These are phyloP conservation scores for Perognathus longimembris DNA, from an alignment of 2,113 vertebrate species.

Conservation along the genomic window DNA sequence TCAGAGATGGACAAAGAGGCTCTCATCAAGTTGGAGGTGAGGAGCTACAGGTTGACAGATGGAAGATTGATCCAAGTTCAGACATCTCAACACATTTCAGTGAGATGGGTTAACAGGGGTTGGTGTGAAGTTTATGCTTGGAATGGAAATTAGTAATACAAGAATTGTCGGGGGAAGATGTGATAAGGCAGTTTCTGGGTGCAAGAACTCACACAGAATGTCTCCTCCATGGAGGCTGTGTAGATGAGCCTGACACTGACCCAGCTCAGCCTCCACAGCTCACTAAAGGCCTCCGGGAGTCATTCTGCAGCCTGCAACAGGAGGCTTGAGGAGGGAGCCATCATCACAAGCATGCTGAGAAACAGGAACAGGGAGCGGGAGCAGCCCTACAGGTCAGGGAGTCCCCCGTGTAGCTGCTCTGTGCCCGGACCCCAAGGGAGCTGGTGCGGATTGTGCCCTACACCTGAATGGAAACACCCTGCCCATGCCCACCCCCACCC, in stretches of 20 bases:
- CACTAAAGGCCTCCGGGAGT: too few species aligned
- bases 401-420: not conserved
- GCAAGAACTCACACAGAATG: too few species aligned
- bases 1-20: not conserved
- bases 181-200: not conserved
- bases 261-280: too few species aligned
- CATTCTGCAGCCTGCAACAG: too few species aligned
- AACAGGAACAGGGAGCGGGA: not conserved
- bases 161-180: not conserved
- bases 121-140: rapidly evolving
- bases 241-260: too few species aligned
- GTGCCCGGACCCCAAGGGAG: not conserved
- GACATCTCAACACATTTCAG: rapidly evolving
- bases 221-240: not conserved
- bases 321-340: not conserved
- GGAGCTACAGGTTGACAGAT: not conserved
- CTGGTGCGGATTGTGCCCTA: not conserved
- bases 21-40: not conserved
- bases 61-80: not conserved
- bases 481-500: too few species aligned
- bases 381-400: not conserved
- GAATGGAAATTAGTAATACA: rapidly evolving
- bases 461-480: too few species aligned
- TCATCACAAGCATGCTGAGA: not conserved
- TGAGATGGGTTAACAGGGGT: not conserved